Conservation (phyloP, 2,888 invertebrate species). For the Habrosyne pyritoides region DNA sequence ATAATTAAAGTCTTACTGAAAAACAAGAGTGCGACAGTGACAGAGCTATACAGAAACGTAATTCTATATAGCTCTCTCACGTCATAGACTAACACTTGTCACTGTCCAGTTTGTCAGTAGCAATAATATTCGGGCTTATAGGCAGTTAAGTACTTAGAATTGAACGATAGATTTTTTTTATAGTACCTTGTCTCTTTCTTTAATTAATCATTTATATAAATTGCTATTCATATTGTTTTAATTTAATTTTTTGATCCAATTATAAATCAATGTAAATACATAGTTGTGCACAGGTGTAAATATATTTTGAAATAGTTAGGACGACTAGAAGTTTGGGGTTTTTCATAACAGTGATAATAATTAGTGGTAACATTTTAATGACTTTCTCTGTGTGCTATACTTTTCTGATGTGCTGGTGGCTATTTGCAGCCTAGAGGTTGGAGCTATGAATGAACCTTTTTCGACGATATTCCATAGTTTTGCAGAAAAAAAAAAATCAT, state of each 20-base stretch:
- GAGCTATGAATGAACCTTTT: neutral
- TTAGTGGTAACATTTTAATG: slow-evolving; percentile 2
- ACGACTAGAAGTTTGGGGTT: neutral
- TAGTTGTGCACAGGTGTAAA: slow-evolving; percentile 42
- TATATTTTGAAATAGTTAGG: slow-evolving; percentile 22
- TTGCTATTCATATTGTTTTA: neutral
- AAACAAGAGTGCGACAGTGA: slow-evolving; percentile 13
- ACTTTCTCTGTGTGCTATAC: neutral
- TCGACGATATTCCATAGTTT: neutral
- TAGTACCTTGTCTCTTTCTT: neutral
- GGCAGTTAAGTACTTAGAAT: slow-evolving; percentile 50
- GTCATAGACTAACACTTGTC: slow-evolving; percentile 20
- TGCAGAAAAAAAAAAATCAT: neutral
- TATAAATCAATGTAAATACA: slow-evolving; percentile 39
- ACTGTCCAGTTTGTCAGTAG: slow-evolving; percentile 43
- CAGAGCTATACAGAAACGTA: slow-evolving; percentile 5
- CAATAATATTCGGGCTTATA: slow-evolving; percentile 62
- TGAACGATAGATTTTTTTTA: neutral
- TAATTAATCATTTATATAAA: neutral
- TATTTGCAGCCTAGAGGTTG: neutral
- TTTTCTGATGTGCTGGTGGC: neutral
- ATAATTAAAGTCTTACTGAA: slow-evolving; percentile 17
- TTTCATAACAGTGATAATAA: slow-evolving; percentile 4
- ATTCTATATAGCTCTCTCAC: neutral
- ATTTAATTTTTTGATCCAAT: neutral